These are phyloP conservation scores for Cyprinella venusta DNA, from an alignment of 2,797 vertebrate genomes.

Conservation along the genomic window DNA sequence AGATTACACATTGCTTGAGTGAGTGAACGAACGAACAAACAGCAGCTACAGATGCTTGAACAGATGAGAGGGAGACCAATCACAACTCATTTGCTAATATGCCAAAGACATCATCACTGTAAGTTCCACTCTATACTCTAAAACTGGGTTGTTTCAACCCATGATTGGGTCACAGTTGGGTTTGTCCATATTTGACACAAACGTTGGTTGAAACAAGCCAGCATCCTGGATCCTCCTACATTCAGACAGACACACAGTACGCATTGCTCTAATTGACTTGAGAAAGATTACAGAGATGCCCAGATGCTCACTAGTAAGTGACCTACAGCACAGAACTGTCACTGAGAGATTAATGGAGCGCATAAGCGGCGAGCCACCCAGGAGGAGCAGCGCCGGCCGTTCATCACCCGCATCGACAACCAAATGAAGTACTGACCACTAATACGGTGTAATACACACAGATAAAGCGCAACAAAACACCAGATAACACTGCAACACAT, in stretches of 20 bases:
- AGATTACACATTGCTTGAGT: background rate
- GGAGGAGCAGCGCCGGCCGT: background rate
- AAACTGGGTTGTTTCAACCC: too few relatives aligned
- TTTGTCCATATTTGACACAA: too few relatives aligned
- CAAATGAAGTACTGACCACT: background rate
- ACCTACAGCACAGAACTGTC: slow-evolving; percentile 21
- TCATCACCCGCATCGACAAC: background rate
- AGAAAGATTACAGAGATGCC: slow-evolving; percentile 14
- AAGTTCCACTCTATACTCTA: background rate
- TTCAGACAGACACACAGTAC: slow-evolving; percentile 13
- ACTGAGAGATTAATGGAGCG: slow-evolving; percentile 8
- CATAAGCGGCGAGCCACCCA: background rate
- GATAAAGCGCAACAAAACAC: background rate
- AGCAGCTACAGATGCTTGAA: background rate
- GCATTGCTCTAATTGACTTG: background rate
- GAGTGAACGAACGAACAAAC: background rate
- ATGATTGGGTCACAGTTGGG: too few relatives aligned
- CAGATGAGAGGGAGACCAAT: background rate
- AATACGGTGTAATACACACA: background rate
- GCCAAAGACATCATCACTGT: background rate
- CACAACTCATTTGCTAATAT: background rate
- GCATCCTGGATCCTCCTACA: background rate
- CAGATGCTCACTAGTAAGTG: slow-evolving; percentile 22
- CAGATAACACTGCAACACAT: background rate
- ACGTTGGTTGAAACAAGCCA: too few relatives aligned